Evolutionary conservation across 30 jellyfish, hydroid and myxozoan species (phyloP).

Genomic region (Mastigias papua): DNA sequence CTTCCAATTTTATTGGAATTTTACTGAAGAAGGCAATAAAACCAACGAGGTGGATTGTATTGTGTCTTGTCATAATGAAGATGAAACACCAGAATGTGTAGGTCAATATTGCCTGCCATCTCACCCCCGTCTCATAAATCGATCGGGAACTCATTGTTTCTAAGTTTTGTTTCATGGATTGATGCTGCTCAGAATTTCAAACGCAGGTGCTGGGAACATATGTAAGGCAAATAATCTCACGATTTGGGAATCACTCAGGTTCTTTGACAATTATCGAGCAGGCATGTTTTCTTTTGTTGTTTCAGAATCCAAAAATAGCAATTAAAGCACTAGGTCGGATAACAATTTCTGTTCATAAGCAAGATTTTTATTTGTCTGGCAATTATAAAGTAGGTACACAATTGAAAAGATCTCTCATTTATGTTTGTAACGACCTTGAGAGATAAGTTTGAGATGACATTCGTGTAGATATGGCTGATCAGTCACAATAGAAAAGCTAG

Average conservation of each 20-base stretch:
- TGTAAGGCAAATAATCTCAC: conserved; percentile 1
- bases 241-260: background rate
- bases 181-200: conserved; percentile 11
- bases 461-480: no score
- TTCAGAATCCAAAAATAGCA: background rate
- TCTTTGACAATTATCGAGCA: conserved; percentile 16
- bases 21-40: no score
- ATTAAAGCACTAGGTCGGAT: background rate
- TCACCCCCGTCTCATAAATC: background rate
- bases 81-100: background rate
- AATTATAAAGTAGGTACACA: background rate
- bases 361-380: background rate
- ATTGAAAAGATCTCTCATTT: background rate
- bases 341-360: background rate
- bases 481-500: no score
- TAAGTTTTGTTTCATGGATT: background rate
- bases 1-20: no score
- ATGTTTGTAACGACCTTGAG: no score
- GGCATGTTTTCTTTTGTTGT: background rate
- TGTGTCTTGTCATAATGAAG: background rate
- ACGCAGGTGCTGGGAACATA: conserved; percentile 31
- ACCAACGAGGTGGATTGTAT: background rate
- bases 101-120: background rate
- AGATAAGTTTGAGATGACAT: no score
- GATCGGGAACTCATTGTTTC: background rate